Percentiles rank a stretch among this genome's conserved stretches.
phyloP scores from a whole-genome alignment of 1,140 invertebrate genomes.

The Episyrphus balteatus region DNA sequence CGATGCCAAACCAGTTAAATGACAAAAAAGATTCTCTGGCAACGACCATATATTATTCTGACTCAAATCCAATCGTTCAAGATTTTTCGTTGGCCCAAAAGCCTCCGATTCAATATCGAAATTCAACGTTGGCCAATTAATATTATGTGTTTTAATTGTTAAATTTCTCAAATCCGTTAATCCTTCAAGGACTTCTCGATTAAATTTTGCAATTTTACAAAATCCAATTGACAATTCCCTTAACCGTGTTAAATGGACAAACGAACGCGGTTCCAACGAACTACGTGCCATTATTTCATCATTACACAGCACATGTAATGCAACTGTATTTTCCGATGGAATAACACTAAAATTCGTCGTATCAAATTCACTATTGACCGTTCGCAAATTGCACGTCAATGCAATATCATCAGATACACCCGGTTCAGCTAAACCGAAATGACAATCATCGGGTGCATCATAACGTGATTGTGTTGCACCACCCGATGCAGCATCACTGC shows the following conservation, averaged over 20 bases:
- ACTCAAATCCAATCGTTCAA: constrained; percentile 75
- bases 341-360: constrained; percentile 81
- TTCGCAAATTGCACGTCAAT: constrained; percentile 64
- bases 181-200: constrained; percentile 58
- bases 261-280: constrained; percentile 62
- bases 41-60: constrained; percentile 82
- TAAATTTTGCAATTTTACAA: constrained; percentile 73
- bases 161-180: constrained; percentile 66
- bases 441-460: constrained; percentile 72
- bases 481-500: no score
- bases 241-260: constrained; percentile 65
- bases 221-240: constrained; percentile 68
- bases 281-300: constrained; percentile 60
- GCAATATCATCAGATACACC: constrained; percentile 51
- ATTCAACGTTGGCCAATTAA: constrained; percentile 62
- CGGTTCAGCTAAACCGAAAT: constrained; percentile 22
- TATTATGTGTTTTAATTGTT: constrained; percentile 68
- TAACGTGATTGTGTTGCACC: constrained; percentile 37
- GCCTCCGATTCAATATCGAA: constrained; percentile 64
- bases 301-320: constrained; percentile 66
- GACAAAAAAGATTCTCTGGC: constrained; percentile 73
- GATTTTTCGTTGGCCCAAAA: constrained; percentile 55
- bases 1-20: constrained; percentile 60
- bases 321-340: constrained; percentile 69
- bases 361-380: constrained; percentile 70